A percentile compares a stretch with the other conserved stretches of the same genome.
These are phyloP conservation scores for Silurus lanzhouensis DNA, from an alignment of 2,797 vertebrate genomes.

Conservation along the genomic window DNA sequence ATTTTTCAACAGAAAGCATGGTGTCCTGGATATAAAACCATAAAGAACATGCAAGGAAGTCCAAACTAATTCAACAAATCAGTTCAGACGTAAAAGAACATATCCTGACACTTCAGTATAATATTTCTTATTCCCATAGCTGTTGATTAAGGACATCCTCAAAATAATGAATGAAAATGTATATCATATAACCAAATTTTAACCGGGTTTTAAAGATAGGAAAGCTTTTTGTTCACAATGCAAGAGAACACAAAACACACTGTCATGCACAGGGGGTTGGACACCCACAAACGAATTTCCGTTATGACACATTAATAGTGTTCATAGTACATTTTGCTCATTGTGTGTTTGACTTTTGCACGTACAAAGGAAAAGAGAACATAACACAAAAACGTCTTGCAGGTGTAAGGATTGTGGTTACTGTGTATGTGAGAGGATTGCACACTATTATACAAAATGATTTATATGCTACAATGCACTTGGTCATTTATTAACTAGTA, in stretches of 20 bases:
- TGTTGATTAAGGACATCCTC: background rate
- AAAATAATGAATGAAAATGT: background rate
- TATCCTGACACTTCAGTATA: background rate
- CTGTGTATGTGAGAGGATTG: background rate
- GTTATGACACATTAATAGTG: background rate
- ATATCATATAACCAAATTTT: background rate
- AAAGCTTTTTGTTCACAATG: background rate
- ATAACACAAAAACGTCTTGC: background rate
- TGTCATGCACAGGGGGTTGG: background rate
- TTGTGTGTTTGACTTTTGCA: background rate
- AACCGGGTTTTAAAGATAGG: background rate
- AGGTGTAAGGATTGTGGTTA: background rate
- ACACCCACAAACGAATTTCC: background rate
- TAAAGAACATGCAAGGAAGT: background rate
- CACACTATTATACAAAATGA: conserved; percentile 46
- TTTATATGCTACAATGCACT: background rate
- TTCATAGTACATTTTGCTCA: background rate
- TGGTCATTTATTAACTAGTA: background rate
- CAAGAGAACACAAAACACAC: background rate
- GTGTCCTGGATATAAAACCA: background rate
- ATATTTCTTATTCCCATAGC: background rate
- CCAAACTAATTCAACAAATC: background rate
- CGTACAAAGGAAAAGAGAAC: background rate
- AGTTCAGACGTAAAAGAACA: background rate
- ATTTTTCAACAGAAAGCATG: background rate